Evolutionary conservation across 2,888 invertebrate species (phyloP).

Genomic region (Lathronympha strigana): DNA sequence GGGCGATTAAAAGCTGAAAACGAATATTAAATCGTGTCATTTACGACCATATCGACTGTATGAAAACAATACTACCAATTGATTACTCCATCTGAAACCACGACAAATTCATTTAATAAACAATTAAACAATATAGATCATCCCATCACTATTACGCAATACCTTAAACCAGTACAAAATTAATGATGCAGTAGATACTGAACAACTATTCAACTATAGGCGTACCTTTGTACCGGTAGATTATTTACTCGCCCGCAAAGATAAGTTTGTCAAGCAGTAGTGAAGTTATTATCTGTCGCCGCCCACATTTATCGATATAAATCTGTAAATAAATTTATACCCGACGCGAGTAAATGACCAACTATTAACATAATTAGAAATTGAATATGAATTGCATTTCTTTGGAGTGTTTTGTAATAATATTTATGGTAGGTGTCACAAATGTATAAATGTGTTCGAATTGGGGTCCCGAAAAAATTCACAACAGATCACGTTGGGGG

Average conservation of each 20-base stretch:
- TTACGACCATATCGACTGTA: too few species aligned
- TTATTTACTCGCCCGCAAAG: constrained; percentile 1
- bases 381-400: constrained; percentile 40
- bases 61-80: constrained; percentile 2
- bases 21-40: too few species aligned
- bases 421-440: constrained; percentile 37
- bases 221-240: not conserved
- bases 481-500: too few species aligned
- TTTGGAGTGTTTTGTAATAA: constrained; percentile 37
- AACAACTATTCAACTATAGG: not conserved
- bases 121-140: constrained; percentile 15
- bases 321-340: constrained; percentile 36
- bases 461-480: too few species aligned
- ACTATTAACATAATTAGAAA: constrained; percentile 42
- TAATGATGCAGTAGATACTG: not conserved
- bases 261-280: constrained; percentile 29
- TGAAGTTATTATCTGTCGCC: constrained; percentile 39
- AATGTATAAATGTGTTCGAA: constrained; percentile 9
- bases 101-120: constrained; percentile 10
- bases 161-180: not conserved
- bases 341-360: constrained; percentile 32
- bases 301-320: constrained; percentile 40
- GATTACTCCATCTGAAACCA: not conserved
- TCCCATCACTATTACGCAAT: constrained; percentile 39
- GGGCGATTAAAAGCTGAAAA: too few species aligned